A percentile compares a stretch with the other conserved stretches of the same genome.
phyloP scores from a whole-genome alignment of 1,140 invertebrate genomes.

The Cydia fagiglandana region DNA sequence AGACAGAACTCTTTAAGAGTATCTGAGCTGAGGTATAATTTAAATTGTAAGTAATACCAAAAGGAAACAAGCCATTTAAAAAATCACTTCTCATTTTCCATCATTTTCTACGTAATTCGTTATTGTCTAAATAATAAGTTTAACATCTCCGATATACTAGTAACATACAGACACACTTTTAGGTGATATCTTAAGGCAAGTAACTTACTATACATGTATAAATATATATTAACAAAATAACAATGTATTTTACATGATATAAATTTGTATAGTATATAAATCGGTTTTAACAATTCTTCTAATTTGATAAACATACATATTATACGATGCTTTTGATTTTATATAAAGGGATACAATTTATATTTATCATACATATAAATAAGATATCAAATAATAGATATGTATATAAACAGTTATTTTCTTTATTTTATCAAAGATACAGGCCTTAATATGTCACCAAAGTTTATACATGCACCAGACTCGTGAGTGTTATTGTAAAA shows the following conservation, averaged over 20 bases:
- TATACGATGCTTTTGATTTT: background rate
- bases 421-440: background rate
- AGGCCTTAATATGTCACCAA: constrained; percentile 21
- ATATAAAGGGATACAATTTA: background rate
- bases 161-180: background rate
- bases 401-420: background rate
- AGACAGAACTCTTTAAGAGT: background rate
- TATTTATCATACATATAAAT: background rate
- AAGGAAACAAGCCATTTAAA: background rate
- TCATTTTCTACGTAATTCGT: constrained; percentile 7
- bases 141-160: constrained; percentile 12
- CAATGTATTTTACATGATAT: background rate
- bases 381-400: background rate
- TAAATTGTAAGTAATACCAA: no score
- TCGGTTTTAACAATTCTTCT: background rate
- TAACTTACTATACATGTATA: background rate
- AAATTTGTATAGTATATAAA: background rate
- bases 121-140: constrained; percentile 15
- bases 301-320: background rate
- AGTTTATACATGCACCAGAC: background rate
- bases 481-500: constrained; percentile 14
- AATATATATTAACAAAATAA: background rate
- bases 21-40: background rate
- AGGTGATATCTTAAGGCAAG: constrained; percentile 25
- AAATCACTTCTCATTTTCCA: background rate